phyloP scores from a whole-genome alignment of 2,888 invertebrate genomes.

The Mythimna loreyi region DNA sequence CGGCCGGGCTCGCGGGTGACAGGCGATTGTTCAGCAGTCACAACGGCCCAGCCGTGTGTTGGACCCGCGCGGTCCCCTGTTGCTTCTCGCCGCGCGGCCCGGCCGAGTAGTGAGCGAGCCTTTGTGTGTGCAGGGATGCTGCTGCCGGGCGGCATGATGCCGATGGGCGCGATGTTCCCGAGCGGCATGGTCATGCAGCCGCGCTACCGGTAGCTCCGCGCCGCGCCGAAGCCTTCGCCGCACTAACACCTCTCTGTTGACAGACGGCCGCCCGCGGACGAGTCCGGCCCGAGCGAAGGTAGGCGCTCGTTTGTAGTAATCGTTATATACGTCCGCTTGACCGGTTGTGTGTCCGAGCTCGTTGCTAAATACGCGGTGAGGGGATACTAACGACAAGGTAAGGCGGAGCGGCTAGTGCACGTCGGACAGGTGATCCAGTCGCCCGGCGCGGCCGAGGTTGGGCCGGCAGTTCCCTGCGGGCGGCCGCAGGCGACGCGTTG shows the following conservation, averaged over 20 bases:
- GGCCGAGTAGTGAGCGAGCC: slow-evolving; percentile 56
- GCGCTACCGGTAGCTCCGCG: slow-evolving; percentile 96
- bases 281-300: slow-evolving; percentile 70
- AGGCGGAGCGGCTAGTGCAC: slow-evolving; percentile 61
- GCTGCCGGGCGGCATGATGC: slow-evolving; percentile 82
- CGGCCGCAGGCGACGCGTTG: slow-evolving; percentile 80
- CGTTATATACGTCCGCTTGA: slow-evolving; percentile 72
- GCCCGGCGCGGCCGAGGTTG: slow-evolving; percentile 79
- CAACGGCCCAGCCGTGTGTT: slow-evolving; percentile 82
- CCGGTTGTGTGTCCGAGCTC: slow-evolving; percentile 74
- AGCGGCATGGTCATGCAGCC: slow-evolving; percentile 94
- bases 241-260: slow-evolving; percentile 55
- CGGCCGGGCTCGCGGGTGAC: slow-evolving; percentile 71
- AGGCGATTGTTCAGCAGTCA: slow-evolving; percentile 85
- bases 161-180: slow-evolving; percentile 83
- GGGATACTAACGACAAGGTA: slow-evolving; percentile 75
- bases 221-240: slow-evolving; percentile 87
- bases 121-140: slow-evolving; percentile 85
- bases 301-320: slow-evolving; percentile 72
- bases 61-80: slow-evolving; percentile 81
- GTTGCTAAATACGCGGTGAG: slow-evolving; percentile 74
- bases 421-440: slow-evolving; percentile 72
- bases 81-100: slow-evolving; percentile 57
- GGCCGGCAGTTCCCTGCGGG: slow-evolving; percentile 92
- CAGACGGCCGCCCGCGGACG: slow-evolving; percentile 73